These are phyloP conservation scores for Balearica regulorum DNA, from an alignment of 2,797 vertebrate genomes.

Conservation along the genomic window DNA sequence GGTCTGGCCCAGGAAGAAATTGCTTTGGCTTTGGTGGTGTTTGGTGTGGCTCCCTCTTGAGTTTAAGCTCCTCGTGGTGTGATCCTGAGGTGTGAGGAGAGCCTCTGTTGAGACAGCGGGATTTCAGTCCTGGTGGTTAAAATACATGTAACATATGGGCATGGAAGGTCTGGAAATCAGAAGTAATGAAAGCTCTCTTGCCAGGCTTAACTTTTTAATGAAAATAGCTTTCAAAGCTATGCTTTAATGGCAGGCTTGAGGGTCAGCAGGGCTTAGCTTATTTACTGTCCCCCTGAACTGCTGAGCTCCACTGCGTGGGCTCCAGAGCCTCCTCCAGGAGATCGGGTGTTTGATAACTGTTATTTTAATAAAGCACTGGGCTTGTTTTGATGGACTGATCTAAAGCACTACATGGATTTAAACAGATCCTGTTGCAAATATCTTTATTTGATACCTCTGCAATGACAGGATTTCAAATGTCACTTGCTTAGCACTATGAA, in stretches of 20 bases:
- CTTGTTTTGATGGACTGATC: background rate
- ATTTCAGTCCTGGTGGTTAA: background rate
- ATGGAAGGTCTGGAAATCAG: background rate
- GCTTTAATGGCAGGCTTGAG: accelerated
- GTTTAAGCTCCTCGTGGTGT: background rate
- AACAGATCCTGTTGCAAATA: conserved; percentile 11
- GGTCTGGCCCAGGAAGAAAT: background rate
- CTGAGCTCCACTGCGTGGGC: background rate
- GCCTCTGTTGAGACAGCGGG: accelerated
- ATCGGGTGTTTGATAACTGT: background rate
- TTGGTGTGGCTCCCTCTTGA: background rate
- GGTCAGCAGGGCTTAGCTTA: background rate
- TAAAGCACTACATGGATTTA: background rate
- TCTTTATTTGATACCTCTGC: conserved; percentile 42
- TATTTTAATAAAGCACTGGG: conserved; percentile 11
- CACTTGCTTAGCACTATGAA: conserved; percentile 47
- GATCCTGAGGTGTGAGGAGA: accelerated
- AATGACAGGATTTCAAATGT: conserved; percentile 28
- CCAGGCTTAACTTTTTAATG: background rate
- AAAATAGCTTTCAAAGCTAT: background rate
- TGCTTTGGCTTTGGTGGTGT: background rate
- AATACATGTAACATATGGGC: accelerated
- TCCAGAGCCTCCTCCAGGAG: background rate
- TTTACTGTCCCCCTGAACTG: background rate
- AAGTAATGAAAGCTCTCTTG: background rate